Evolutionary conservation across 2,113 vertebrate genomes (phyloP), one percentile per base, ranked within the genome.

Genomic region (Ammodytes marinus): DNA sequence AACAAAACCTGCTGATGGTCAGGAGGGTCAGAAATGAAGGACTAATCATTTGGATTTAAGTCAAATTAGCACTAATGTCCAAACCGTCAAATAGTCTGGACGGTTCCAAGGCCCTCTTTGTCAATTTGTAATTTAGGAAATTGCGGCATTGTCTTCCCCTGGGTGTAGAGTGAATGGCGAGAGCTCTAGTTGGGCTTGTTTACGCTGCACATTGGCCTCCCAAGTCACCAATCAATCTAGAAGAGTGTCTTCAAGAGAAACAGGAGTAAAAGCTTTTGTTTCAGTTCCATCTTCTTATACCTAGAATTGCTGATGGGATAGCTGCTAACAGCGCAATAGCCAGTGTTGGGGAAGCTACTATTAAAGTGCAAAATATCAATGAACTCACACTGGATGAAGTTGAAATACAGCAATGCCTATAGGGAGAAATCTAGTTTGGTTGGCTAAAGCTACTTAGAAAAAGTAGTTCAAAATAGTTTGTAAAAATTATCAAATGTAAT

Each of bases 41-140:
- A 59, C 54, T 64, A 66, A 85, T 85, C 49, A 82, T 79, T 89
- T 86, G 74, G 57, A 74, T 88, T 89, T 85, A n/a, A 85, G 92
- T 82, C 80, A 86, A 82, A 88, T 88, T 82, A 89, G 86, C 88
- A 76, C 69, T 82, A 81, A 85, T 15, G 17, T 74, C 67, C 55
- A 57, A 47, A 67, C 70, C 8, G 57, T 91, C 85, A 64, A 55
- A 84, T 74, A 64, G 50, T 73, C 49, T 39, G 40, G 74, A 85
- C 58, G 69, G 83, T 76, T 54, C 64, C n/a, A 14, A 66, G 35
- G 40, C 69, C 42, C 70, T 63, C 81, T 91, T 89, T 86, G 91
- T 94, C 93, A 92, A 93, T 94, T 88, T 92, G 91, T 88, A 92
- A 93, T 92, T 92, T 92, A 80, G 83, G 83, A 92, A 86, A 91